Conservation (phyloP, 2,797 vertebrate species). For the Pogonophryne albipinna region DNA sequence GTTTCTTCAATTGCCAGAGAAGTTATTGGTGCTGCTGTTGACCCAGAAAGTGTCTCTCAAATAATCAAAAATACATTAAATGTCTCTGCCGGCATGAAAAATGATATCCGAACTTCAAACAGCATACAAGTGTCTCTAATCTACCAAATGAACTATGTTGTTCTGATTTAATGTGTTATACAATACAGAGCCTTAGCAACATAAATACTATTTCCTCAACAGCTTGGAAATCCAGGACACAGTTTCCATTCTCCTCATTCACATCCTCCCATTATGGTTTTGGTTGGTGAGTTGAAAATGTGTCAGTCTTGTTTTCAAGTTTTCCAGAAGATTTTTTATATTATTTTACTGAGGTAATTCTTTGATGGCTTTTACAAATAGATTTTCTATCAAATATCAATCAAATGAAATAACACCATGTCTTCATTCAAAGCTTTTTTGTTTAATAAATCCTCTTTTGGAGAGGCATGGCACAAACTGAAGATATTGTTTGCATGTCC, state of each 20-base stretch:
- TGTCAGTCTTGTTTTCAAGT: not conserved
- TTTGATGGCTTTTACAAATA: not conserved
- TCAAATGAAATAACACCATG: not conserved
- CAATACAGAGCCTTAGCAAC: slow-evolving; percentile 27
- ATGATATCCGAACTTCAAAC: slow-evolving; percentile 68
- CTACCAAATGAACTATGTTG: slow-evolving; percentile 41
- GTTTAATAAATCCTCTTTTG: slow-evolving; percentile 17
- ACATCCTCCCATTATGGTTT: slow-evolving; percentile 22
- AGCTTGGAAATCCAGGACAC: slow-evolving; percentile 25
- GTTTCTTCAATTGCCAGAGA: slow-evolving; percentile 39
- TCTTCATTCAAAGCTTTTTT: not conserved
- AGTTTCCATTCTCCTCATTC: slow-evolving; percentile 24
- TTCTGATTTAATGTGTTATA: slow-evolving; percentile 45
- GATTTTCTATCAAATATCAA: not conserved
- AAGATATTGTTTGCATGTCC: slow-evolving; percentile 26
- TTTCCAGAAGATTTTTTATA: not conserved
- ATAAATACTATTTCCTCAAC: slow-evolving; percentile 13
- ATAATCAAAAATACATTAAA: slow-evolving; percentile 76
- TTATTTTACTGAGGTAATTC: slow-evolving; percentile 2
- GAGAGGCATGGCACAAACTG: slow-evolving; percentile 8
- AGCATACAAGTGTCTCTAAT: slow-evolving; percentile 61
- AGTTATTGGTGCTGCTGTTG: slow-evolving; percentile 46
- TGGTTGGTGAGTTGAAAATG: not conserved
- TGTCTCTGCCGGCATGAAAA: slow-evolving; percentile 44
- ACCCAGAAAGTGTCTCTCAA: slow-evolving; percentile 69